phyloP scores from a whole-genome alignment of 92 coral and sea anemone species.

The Bergia sp. region DNA sequence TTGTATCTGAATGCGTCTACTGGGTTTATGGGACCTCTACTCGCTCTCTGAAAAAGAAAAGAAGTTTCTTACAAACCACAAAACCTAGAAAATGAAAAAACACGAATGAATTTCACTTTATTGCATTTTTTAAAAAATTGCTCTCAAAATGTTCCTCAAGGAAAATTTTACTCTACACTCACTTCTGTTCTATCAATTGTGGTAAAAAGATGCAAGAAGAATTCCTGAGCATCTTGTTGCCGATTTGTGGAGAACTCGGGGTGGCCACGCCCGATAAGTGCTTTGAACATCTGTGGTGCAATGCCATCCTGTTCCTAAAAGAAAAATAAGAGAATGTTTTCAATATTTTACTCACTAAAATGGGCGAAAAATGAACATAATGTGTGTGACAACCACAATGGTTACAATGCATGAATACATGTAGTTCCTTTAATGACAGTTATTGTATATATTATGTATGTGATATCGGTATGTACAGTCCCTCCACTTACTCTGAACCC shows the following conservation, averaged over 20 bases:
- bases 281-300: slow-evolving; percentile 96
- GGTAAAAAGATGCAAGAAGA: slow-evolving; percentile 79
- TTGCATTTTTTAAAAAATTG: background rate
- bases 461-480: no score
- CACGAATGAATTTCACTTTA: background rate
- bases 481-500: no score
- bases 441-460: no score
- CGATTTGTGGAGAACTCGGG: slow-evolving; percentile 92
- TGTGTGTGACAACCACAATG: background rate
- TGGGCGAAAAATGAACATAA: background rate
- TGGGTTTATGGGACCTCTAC: slow-evolving; percentile 78
- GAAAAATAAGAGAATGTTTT: background rate
- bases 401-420: no score
- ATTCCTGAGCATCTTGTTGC: slow-evolving; percentile 98
- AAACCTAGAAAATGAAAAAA: no score
- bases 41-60: slow-evolving; percentile 72
- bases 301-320: slow-evolving; percentile 89
- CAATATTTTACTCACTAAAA: background rate
- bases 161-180: background rate
- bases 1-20: slow-evolving; percentile 89
- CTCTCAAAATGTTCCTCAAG: background rate
- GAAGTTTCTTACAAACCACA: no score
- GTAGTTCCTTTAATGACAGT: no score
- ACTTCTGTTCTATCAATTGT: slow-evolving; percentile 93
- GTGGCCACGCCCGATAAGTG: slow-evolving; percentile 96